Evolutionary conservation across 2,888 invertebrate genomes (phyloP).

Genomic region (Amphipyra tragopoginis): DNA sequence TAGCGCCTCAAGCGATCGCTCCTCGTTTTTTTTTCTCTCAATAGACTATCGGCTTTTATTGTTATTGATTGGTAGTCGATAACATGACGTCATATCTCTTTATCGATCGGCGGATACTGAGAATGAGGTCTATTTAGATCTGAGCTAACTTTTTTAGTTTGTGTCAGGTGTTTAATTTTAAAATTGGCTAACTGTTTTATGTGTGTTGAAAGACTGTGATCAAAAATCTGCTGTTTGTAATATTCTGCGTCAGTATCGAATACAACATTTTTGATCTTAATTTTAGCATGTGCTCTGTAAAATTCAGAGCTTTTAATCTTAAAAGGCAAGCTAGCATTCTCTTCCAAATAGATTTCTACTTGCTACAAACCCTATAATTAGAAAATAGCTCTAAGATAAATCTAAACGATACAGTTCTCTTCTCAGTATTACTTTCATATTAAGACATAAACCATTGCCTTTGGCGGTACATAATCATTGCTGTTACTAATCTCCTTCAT

Average conservation of each 20-base stretch:
- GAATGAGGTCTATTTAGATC: slow-evolving; percentile 31
- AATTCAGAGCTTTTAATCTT: background rate
- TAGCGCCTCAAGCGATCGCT: slow-evolving; percentile 70
- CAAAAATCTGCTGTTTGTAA: no score
- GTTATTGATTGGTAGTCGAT: slow-evolving; percentile 61
- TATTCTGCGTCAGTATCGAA: no score
- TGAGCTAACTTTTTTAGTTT: slow-evolving; percentile 4
- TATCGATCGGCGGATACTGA: slow-evolving; percentile 30
- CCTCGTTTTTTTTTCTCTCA: slow-evolving; percentile 57
- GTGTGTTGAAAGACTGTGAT: background rate
- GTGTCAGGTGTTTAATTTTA: background rate
- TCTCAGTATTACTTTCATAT: slow-evolving; percentile 36
- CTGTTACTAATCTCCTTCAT: slow-evolving; percentile 22
- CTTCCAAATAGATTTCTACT: background rate
- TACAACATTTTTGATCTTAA: no score
- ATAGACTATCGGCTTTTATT: slow-evolving; percentile 61
- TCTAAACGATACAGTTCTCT: slow-evolving; percentile 31
- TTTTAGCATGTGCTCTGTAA: background rate
- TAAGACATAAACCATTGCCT: slow-evolving; percentile 42
- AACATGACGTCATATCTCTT: slow-evolving; percentile 49
- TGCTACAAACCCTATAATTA: slow-evolving; percentile 18
- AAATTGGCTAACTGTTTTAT: background rate
- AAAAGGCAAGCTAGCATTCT: no score
- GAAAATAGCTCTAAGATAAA: slow-evolving; percentile 14
- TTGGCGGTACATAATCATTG: slow-evolving; percentile 38